These are phyloP conservation scores for Psittacula derbiana DNA, from an alignment of 2,797 vertebrate genomes.

Conservation along the genomic window DNA sequence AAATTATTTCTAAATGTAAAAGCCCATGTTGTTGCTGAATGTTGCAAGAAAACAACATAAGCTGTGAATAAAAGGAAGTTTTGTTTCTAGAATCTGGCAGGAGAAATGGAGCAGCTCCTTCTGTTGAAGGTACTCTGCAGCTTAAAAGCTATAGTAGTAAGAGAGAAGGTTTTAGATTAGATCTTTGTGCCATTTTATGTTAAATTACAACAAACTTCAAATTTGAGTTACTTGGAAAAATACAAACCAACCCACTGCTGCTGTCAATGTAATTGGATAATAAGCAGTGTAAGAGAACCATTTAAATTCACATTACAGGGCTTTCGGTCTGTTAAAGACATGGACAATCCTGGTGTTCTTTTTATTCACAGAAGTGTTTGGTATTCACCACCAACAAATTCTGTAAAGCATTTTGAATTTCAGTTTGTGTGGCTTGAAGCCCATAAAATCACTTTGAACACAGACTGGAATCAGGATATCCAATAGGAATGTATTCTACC, in stretches of 20 bases:
- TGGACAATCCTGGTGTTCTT: conserved; percentile 29
- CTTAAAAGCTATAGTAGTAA: background rate
- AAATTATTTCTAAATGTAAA: background rate
- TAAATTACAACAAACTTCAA: background rate
- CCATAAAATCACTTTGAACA: background rate
- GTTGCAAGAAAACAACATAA: background rate
- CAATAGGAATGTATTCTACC: background rate
- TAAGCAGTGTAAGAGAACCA: background rate
- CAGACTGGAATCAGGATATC: background rate
- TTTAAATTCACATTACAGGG: background rate
- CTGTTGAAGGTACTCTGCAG: background rate
- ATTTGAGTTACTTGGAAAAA: background rate
- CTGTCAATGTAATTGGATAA: background rate
- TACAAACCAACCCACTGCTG: background rate
- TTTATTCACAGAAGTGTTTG: conserved; percentile 72
- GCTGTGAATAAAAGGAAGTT: conserved; percentile 73
- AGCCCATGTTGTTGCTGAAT: background rate
- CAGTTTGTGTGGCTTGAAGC: background rate
- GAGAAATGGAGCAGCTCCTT: background rate
- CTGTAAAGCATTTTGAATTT: background rate
- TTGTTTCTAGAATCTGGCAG: background rate
- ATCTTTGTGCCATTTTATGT: background rate
- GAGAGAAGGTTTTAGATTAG: background rate
- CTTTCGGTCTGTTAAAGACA: background rate
- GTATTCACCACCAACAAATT: conserved; percentile 49